Conservation (phyloP, 2,113 vertebrate species). For the Nestor notabilis region DNA sequence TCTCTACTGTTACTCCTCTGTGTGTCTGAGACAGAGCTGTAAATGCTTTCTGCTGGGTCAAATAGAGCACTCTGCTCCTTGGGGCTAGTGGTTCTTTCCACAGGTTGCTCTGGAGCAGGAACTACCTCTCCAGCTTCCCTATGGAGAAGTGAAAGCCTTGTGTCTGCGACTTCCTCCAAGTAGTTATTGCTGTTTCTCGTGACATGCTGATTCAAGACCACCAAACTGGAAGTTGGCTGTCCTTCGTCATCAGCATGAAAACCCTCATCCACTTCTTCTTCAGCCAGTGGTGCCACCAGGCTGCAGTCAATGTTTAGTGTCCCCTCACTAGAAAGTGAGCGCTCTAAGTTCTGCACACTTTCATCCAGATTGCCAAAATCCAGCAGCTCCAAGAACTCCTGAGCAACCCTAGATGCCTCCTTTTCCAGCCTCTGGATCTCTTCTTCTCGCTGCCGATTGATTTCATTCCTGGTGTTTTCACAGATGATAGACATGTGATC, state of each 20-base stretch:
- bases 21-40: slow-evolving; percentile 74
- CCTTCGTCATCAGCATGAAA: slow-evolving; percentile 85
- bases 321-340: slow-evolving; percentile 82
- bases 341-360: slow-evolving; percentile 78
- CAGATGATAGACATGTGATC: slow-evolving; percentile 85
- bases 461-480: slow-evolving; percentile 80
- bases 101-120: not conserved
- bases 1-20: slow-evolving; percentile 68
- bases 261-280: slow-evolving; percentile 86
- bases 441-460: slow-evolving; percentile 81
- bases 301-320: slow-evolving; percentile 83
- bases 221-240: slow-evolving; percentile 71
- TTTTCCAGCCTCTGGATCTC: slow-evolving; percentile 88
- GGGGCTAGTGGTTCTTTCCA: not conserved
- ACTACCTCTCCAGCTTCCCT: not conserved
- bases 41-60: slow-evolving; percentile 62
- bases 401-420: slow-evolving; percentile 88
- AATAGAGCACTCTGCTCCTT: not conserved
- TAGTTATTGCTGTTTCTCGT: slow-evolving; percentile 15
- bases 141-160: not conserved
- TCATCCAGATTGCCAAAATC: slow-evolving; percentile 84
- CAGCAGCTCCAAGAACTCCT: slow-evolving; percentile 88
- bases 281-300: slow-evolving; percentile 80
- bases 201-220: not conserved
- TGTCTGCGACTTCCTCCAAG: not conserved